Percentiles rank a stretch among this genome's conserved stretches.
These are phyloP conservation scores for Callorhinus ursinus DNA, from an alignment of 2,113 vertebrate genomes.

Conservation along the genomic window DNA sequence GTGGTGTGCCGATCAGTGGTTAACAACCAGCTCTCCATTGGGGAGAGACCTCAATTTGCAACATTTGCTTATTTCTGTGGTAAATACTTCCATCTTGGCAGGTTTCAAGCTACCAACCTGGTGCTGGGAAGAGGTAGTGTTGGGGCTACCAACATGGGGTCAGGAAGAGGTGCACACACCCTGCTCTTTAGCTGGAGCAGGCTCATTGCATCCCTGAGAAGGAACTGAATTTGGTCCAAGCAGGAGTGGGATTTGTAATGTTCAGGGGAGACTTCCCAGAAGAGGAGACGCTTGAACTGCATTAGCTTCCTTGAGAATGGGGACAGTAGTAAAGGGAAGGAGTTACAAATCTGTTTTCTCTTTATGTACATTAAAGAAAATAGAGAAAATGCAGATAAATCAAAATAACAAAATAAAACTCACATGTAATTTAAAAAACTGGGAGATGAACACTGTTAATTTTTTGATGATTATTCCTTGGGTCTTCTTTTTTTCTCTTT, in stretches of 20 bases:
- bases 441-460: neutral
- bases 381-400: neutral
- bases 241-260: neutral
- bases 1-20: neutral
- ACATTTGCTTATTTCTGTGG: neutral
- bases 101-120: neutral
- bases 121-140: neutral
- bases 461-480: neutral
- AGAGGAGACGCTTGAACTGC: neutral
- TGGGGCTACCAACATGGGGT: neutral
- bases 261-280: neutral
- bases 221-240: neutral
- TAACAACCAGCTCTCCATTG: neutral
- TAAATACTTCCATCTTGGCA: neutral
- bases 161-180: neutral
- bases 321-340: neutral
- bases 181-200: neutral
- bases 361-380: neutral
- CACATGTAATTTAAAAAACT: neutral
- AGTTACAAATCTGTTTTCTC: neutral
- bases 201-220: neutral
- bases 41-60: neutral
- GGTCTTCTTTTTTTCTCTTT: neutral
- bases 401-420: constrained; percentile 11
- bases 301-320: neutral